A percentile compares a stretch with the other conserved stretches of the same genome.
phyloP scores from a whole-genome alignment of 2,113 vertebrate species.

The Mastomys coucha region DNA sequence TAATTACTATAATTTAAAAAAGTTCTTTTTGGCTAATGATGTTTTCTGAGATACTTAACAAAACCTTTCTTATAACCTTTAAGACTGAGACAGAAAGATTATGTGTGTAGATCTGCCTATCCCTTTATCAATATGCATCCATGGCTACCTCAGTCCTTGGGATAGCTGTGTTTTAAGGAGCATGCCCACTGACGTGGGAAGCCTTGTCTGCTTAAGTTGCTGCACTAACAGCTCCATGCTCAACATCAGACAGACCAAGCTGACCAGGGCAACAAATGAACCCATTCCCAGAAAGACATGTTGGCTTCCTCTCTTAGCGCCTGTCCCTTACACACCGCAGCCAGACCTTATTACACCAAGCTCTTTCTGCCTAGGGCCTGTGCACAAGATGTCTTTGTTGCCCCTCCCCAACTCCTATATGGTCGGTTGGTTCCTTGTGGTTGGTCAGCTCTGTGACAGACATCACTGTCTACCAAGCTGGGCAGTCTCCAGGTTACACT shows the following conservation, averaged over 20 bases:
- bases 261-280: background rate
- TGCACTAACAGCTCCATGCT: background rate
- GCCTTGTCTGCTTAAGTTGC: constrained; percentile 2
- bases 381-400: background rate
- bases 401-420: background rate
- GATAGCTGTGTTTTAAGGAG: background rate
- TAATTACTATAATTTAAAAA: background rate
- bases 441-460: background rate
- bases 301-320: background rate
- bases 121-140: background rate
- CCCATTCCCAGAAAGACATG: background rate
- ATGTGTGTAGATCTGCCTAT: too few relatives aligned
- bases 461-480: background rate
- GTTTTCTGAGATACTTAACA: background rate
- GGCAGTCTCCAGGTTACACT: background rate
- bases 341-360: background rate
- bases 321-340: rapidly evolving
- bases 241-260: background rate
- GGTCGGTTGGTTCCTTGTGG: background rate
- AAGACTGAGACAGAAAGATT: background rate
- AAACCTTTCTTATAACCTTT: background rate
- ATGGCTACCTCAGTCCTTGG: background rate
- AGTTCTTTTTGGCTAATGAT: background rate
- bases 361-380: background rate
- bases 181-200: background rate